Conservation (phyloP, 2,888 invertebrate species). For the Oscheius sp. region DNA sequence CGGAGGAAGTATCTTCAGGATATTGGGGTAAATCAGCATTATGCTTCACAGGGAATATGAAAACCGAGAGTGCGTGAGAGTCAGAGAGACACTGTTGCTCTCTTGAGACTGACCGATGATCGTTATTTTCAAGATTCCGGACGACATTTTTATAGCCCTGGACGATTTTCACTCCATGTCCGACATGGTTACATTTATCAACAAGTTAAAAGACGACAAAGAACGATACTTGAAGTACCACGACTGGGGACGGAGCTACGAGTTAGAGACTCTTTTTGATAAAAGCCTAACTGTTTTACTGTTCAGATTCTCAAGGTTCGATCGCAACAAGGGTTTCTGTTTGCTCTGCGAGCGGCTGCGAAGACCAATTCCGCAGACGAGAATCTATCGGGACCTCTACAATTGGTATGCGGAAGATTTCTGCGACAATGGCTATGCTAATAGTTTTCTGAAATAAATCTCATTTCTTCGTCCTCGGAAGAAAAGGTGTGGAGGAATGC, state of each 20-base stretch:
- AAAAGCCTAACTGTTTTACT: not conserved
- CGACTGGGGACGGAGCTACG: slow-evolving; percentile 49
- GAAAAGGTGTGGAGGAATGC: too few species aligned
- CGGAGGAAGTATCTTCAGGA: slow-evolving; percentile 44
- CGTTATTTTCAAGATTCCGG: slow-evolving; percentile 42
- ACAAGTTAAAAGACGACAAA: slow-evolving; percentile 44
- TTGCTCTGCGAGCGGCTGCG: not conserved
- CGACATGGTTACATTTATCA: slow-evolving; percentile 43
- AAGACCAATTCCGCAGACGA: not conserved
- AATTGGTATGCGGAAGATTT: not conserved
- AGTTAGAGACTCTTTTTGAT: slow-evolving; percentile 31
- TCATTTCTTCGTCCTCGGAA: too few species aligned
- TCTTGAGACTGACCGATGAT: too few species aligned
- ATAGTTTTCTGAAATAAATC: not conserved
- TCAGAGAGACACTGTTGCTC: too few species aligned
- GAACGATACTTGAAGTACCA: slow-evolving; percentile 49
- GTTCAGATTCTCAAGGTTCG: not conserved
- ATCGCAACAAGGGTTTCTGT: not conserved
- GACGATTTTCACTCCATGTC: slow-evolving; percentile 45
- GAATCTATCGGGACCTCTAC: not conserved
- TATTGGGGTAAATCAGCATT: slow-evolving; percentile 35
- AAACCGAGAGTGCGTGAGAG: too few species aligned
- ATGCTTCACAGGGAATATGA: not conserved
- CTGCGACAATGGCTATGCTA: slow-evolving; percentile 10
- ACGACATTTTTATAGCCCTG: slow-evolving; percentile 57